These are phyloP conservation scores for Crambe crambe DNA, from an alignment of 37 sponge, comb jelly and placozoan species.

Conservation along the genomic window DNA sequence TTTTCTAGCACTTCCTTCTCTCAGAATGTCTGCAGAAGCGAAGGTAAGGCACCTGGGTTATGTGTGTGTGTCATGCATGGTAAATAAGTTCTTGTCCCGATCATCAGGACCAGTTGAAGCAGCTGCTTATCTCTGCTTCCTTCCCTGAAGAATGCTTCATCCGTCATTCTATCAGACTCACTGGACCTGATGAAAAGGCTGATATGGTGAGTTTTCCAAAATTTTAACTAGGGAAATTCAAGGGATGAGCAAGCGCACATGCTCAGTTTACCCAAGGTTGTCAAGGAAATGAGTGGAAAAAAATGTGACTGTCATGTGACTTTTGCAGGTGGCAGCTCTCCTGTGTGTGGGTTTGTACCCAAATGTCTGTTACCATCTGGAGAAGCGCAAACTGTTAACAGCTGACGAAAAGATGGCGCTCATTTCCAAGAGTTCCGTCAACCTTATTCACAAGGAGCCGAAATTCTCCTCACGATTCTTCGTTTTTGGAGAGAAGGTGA, in stretches of 20 bases:
- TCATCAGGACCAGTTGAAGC: conserved; percentile 63
- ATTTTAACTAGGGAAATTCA: too few species aligned
- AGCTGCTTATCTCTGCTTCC: conserved; percentile 46
- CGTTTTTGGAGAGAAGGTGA: conserved; percentile 82
- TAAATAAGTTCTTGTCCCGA: too few species aligned
- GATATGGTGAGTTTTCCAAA: conserved; percentile 60
- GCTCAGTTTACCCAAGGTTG: too few species aligned
- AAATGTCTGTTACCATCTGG: conserved; percentile 75
- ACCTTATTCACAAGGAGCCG: conserved; percentile 68
- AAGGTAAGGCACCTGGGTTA: conserved; percentile 24
- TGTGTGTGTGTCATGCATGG: not conserved
- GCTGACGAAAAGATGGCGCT: conserved; percentile 65
- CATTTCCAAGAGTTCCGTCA: conserved; percentile 88
- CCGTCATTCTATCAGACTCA: conserved; percentile 29
- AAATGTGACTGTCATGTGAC: conserved; percentile 5
- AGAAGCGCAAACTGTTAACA: conserved; percentile 66
- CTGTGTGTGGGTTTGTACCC: conserved; percentile 82
- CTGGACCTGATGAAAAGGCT: conserved; percentile 36
- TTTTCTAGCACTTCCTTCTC: conserved; percentile 22
- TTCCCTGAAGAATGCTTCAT: conserved; percentile 76
- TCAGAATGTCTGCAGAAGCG: conserved; percentile 74
- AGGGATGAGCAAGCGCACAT: too few species aligned
- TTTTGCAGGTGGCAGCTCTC: conserved; percentile 66
- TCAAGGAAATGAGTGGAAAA: too few species aligned
- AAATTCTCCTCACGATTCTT: conserved; percentile 82